Base-by-base conservation (phyloP, 2,888 invertebrate species). In the Hirtodrosophila trivittata region DNA sequence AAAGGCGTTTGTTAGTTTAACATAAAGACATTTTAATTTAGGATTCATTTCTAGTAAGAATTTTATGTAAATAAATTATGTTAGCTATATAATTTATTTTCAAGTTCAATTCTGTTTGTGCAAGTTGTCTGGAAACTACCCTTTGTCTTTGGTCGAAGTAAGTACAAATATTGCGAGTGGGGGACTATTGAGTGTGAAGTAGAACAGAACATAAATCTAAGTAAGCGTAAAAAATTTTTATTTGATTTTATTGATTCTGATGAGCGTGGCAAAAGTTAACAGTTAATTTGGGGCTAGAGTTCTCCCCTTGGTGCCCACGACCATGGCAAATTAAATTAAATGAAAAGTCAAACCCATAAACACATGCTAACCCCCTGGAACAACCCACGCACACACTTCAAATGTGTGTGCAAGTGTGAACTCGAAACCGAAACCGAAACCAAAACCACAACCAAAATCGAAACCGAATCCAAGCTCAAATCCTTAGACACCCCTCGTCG, bases 331-430 rank as follows among this genome's bases (percentile, higher is more conserved):
- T 83, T 73, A 81, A 86, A 83, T 83, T 77, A 83, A 83, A 86
- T 86, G 82, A 83, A 75, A 83, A 86, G 82, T 83, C 86, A 83
- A 83, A 77, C 78, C 77, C 74, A 81, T 77, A 84, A 84, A 77
- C 77, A 75, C 75, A 74, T 81, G 71, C 63, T 65, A 60, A 66
- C 59, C 45, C 62, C 56, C 54, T 39, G 43, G 50, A 55, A 58
- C 55, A 37, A 58, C 47, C 52, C 50, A 52, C 56, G 45, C 60
- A 50, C 32, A 32, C 21, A 59, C 33, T 49, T 37, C 62, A 51
- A 56, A 18, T 55, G 60, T 57, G 57, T 46, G 39, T 47, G 14
- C 41, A 49, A 51, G 46, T 41, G 35, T 28, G n/a, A n/a, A n/a
- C 25, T 25, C 25, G 38, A 41, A 39, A 42, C 25, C 52, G 16